Evolutionary conservation across 1,140 invertebrate genomes (phyloP).

Genomic region (Danaus melanippus): DNA sequence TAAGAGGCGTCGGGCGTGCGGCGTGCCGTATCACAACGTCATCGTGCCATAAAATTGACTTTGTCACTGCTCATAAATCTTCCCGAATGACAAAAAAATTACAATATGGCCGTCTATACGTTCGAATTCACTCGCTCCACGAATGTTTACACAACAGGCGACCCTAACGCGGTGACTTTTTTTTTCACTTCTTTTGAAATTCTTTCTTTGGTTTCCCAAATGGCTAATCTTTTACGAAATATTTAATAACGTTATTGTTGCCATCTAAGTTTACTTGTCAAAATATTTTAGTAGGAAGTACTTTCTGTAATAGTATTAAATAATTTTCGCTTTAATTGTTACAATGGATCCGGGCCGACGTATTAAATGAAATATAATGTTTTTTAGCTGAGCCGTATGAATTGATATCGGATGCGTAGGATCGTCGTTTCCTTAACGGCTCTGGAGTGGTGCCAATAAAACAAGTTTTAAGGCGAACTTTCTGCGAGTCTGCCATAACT

Average conservation of each 20-base stretch:
- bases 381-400: conserved; percentile 57
- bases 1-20: conserved; percentile 30
- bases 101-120: conserved; percentile 41
- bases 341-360: neutral
- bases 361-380: conserved; percentile 45
- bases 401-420: conserved; percentile 46
- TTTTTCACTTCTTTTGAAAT: conserved; percentile 29
- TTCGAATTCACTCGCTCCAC: conserved; percentile 33
- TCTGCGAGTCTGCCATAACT: conserved; percentile 49
- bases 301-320: conserved; percentile 7
- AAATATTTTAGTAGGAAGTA: conserved; percentile 12
- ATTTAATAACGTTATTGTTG: conserved; percentile 16
- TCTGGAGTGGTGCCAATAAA: conserved; percentile 61
- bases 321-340: neutral
- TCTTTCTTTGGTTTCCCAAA: conserved; percentile 12
- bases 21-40: conserved; percentile 29
- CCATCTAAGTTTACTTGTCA: conserved; percentile 28
- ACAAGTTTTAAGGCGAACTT: conserved; percentile 48
- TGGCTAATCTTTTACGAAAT: conserved; percentile 9
- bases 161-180: conserved; percentile 32
- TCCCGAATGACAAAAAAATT: conserved; percentile 45
- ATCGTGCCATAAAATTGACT: conserved; percentile 59
- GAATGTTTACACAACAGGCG: conserved; percentile 62
- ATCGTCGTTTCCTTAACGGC: conserved; percentile 38
- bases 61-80: conserved; percentile 67